Evolutionary conservation across 2,113 vertebrate genomes (phyloP).

Genomic region (Oreocharis arfaki): DNA sequence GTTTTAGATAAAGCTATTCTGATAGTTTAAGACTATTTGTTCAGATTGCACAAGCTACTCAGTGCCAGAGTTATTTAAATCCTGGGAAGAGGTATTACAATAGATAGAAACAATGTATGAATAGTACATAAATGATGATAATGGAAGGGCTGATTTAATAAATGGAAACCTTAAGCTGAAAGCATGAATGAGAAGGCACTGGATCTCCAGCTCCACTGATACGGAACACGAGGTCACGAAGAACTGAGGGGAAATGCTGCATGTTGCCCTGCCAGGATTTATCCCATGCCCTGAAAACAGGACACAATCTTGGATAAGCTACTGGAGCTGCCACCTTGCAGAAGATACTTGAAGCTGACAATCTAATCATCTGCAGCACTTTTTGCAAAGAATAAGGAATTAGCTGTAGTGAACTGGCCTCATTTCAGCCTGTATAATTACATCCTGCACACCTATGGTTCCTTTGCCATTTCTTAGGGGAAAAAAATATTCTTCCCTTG

Average conservation of each 20-base stretch:
- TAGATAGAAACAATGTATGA: slow-evolving; percentile 13
- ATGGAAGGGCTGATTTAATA: slow-evolving; percentile 23
- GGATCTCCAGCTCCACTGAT: background rate
- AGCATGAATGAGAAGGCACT: background rate
- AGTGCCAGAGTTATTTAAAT: slow-evolving; percentile 16
- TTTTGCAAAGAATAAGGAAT: slow-evolving; percentile 10
- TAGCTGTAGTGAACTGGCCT: slow-evolving; percentile 18
- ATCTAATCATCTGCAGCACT: background rate
- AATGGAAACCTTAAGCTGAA: background rate
- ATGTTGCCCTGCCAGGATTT: background rate
- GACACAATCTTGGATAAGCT: background rate
- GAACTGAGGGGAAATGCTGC: background rate
- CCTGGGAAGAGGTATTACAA: slow-evolving; percentile 6
- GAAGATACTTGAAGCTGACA: background rate
- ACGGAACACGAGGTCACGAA: background rate
- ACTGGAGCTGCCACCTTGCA: background rate
- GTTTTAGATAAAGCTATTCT: slow-evolving; percentile 20
- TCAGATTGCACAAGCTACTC: background rate
- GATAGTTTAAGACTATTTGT: background rate
- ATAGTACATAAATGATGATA: background rate
- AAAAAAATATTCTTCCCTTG: background rate
- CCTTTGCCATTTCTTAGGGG: background rate
- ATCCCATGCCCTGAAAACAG: background rate
- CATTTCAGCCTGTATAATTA: slow-evolving; percentile 40
- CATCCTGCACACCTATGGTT: background rate